Percentiles rank a stretch among this genome's conserved stretches.
Evolutionary conservation across 2,888 invertebrate genomes (phyloP).

Genomic region (Plemyria rubiginata): DNA sequence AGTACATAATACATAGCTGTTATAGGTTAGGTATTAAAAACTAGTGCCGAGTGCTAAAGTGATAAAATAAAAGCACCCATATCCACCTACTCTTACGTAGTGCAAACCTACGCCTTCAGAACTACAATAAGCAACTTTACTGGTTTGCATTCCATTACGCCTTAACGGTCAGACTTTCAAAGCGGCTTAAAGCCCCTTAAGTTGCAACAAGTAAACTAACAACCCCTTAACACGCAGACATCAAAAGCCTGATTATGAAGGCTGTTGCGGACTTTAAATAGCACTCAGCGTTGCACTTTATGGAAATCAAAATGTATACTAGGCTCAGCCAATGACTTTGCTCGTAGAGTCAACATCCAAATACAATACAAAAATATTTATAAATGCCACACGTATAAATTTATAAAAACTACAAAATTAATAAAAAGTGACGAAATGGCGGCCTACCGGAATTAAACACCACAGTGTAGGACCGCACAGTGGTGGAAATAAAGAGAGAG

Average conservation of each 20-base stretch:
- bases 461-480: no score
- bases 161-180: slow-evolving; percentile 16
- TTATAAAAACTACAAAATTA: no score
- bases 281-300: slow-evolving; percentile 14
- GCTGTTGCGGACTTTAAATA: slow-evolving; percentile 3
- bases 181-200: slow-evolving; percentile 40
- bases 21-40: no score
- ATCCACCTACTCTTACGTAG: slow-evolving; percentile 6
- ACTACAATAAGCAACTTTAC: slow-evolving; percentile 11
- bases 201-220: slow-evolving; percentile 54
- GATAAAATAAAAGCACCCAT: slow-evolving; percentile 8
- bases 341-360: not conserved
- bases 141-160: slow-evolving; percentile 11
- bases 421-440: no score
- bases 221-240: slow-evolving; percentile 42
- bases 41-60: not conserved
- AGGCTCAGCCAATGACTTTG: not conserved
- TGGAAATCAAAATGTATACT: slow-evolving; percentile 4
- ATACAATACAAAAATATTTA: no score
- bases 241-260: slow-evolving; percentile 16
- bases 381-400: no score
- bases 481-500: no score
- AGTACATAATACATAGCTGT: no score
- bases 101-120: slow-evolving; percentile 7
- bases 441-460: no score